Evolutionary conservation across 1,140 invertebrate species (phyloP), one percentile per base, ranked within the genome.

Genomic region (Tetramorium alpestre): DNA sequence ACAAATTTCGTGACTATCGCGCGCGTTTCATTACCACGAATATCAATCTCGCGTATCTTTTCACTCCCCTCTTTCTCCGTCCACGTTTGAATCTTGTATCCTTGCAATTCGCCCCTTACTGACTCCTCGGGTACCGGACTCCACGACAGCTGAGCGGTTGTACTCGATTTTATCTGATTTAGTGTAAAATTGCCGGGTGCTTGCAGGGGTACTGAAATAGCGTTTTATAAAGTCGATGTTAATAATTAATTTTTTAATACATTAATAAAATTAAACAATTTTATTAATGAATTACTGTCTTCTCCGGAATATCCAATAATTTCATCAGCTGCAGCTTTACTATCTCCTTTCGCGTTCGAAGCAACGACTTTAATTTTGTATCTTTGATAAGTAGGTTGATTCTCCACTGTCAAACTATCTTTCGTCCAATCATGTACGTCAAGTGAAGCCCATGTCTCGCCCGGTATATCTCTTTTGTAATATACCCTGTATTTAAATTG

Each of bases 71-170:
- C 98, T 73, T 94, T 95, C n/a, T 98, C 98, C 5, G 97, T 98
- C 99, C 99, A 99, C 1, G 98, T 99, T 95, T 99, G 98, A 76
- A 99, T 98, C 95, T 99, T 99, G 94, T 99, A 99, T 13, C 99
- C 99, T 91, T 97, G 98, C 94, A 99, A 98, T 94, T 99, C 98
- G n/a, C 99, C 99, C 33, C 97, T 95, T 0, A 99, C 97, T 0
- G 97, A 97, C 65, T 98, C 97, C 0, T 96, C 93, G 1, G 97
- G 93, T 0, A 99, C 98, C 0, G 97, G 96, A 94, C 97, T 97
- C 98, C 98, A 99, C 72, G 97, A 97, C n/a, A 99, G 95, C 22
- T 97, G 92, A 0, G 98, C 98, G 6, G 96, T 97, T 60, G 97
- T 98, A 18, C 97, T 97, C 18, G 97, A 96, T 33, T 96, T 97